phyloP scores from a whole-genome alignment of 2,888 invertebrate species.

The Chloroclystis v-ata region DNA sequence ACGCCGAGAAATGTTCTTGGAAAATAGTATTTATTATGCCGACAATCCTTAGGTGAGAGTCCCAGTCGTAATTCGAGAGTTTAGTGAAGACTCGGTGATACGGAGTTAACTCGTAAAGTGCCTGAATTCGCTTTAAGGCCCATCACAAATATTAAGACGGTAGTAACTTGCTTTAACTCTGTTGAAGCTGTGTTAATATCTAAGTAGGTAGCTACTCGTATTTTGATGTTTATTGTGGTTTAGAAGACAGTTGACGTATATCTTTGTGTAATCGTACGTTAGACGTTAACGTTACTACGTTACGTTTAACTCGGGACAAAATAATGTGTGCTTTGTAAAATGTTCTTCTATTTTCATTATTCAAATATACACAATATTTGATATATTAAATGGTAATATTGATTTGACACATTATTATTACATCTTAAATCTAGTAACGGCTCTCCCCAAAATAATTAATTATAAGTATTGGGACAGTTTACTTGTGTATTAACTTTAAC shows the following conservation, averaged over 20 bases:
- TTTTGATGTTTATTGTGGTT: slow-evolving; percentile 1
- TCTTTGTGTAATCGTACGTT: not conserved
- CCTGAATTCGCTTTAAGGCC: slow-evolving; percentile 8
- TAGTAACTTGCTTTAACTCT: slow-evolving; percentile 6
- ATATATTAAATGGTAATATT: no score
- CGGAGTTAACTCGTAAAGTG: slow-evolving; percentile 15
- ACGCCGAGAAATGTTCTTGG: slow-evolving; percentile 17
- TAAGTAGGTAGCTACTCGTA: not conserved
- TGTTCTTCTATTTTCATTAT: no score
- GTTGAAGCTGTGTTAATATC: not conserved
- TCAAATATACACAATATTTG: no score
- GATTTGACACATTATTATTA: no score
- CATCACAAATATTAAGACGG: slow-evolving; percentile 11
- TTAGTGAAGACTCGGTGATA: slow-evolving; percentile 11
- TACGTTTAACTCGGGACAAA: no score
- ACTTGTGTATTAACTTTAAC: no score
- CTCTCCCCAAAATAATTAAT: no score
- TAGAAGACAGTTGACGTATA: not conserved
- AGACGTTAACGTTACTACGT: no score
- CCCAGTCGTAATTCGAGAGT: slow-evolving; percentile 14
- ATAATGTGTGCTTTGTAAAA: no score
- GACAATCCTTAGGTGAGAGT: slow-evolving; percentile 13
- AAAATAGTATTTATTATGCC: slow-evolving; percentile 17
- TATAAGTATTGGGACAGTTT: no score
- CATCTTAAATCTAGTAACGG: no score